These are phyloP conservation scores for Cricetomys ansorgei DNA, from an alignment of 2,113 vertebrate genomes.

Conservation along the genomic window DNA sequence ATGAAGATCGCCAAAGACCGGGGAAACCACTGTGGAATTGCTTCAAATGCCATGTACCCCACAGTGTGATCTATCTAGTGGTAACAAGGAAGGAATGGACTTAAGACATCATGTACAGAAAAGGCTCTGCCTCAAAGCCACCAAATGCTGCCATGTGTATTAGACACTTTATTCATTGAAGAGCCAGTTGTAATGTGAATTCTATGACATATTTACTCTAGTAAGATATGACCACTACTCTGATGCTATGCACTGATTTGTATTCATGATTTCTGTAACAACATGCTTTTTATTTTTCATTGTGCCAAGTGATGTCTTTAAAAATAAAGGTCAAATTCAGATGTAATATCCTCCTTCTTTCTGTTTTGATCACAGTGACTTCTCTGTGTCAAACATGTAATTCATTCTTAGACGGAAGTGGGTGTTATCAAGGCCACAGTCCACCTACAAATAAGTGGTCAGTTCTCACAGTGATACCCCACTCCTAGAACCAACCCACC, in stretches of 20 bases:
- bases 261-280: background rate
- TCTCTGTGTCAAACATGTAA: background rate
- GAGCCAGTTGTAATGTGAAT: constrained; percentile 66
- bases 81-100: background rate
- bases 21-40: constrained; percentile 91
- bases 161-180: background rate
- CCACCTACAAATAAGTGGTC: too few relatives aligned
- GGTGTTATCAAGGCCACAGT: too few relatives aligned
- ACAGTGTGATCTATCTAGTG: constrained; percentile 77
- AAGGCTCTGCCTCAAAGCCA: constrained; percentile 66
- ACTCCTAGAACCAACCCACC: too few relatives aligned
- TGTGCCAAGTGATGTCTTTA: background rate
- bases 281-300: background rate
- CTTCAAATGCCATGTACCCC: constrained; percentile 73
- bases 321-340: background rate
- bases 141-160: background rate
- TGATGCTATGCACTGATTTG: background rate
- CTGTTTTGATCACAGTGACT: background rate
- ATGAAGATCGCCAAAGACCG: constrained; percentile 89
- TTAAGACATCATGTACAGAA: background rate
- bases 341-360: background rate
- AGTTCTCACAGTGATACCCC: too few relatives aligned
- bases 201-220: constrained; percentile 75
- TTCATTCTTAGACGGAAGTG: background rate
- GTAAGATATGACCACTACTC: constrained; percentile 57